These are phyloP conservation scores for Tribolium castaneum DNA, from an alignment of 1,140 invertebrate genomes.

Conservation along the genomic window DNA sequence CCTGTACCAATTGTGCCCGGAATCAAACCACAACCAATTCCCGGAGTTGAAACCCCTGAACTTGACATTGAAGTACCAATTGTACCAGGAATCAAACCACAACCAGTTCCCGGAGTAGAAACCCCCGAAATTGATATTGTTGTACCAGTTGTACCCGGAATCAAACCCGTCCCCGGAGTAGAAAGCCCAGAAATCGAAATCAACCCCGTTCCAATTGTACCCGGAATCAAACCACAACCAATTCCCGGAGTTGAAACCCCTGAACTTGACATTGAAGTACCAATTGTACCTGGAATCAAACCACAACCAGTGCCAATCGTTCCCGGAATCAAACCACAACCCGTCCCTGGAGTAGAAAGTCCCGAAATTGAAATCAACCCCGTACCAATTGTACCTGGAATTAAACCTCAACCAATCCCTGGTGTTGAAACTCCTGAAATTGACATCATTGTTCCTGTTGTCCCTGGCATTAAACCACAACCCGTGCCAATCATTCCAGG, in stretches of 20 bases:
- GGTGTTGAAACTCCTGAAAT: neutral
- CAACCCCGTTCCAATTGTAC: neutral
- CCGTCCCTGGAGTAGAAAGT: neutral
- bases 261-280: neutral
- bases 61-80: neutral
- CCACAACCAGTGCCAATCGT: constrained; percentile 4
- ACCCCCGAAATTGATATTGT: neutral
- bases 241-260: constrained; percentile 22
- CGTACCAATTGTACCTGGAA: constrained; percentile 4
- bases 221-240: neutral
- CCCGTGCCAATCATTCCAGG: neutral
- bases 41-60: neutral
- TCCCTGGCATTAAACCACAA: neutral
- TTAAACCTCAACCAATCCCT: constrained; percentile 3
- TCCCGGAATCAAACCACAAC: constrained; percentile 5
- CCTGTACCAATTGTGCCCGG: constrained; percentile 1
- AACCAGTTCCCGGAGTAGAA: neutral
- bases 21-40: constrained; percentile 6
- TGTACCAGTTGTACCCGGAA: neutral
- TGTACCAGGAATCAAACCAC: neutral
- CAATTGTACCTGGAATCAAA: neutral
- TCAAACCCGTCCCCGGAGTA: neutral
- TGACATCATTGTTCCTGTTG: neutral
- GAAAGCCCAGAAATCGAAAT: constrained; percentile 2
- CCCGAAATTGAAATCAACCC: constrained; percentile 1